Percentiles rank a stretch among this genome's conserved stretches.
Evolutionary conservation across 2,888 invertebrate species (phyloP).

Genomic region (Ptychoptera albimana): DNA sequence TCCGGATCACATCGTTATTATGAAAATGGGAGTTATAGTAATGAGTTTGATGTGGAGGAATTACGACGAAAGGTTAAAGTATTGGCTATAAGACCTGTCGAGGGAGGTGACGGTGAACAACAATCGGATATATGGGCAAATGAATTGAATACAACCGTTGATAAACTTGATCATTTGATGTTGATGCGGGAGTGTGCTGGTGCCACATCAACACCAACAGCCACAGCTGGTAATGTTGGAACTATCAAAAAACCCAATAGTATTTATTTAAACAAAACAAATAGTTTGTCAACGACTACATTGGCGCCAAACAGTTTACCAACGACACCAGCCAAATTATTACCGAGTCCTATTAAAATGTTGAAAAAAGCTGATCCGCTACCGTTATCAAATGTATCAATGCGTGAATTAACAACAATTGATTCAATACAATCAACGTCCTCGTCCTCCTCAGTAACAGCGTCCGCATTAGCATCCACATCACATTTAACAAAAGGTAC

Average conservation of each 20-base stretch:
- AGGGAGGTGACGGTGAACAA: slow-evolving; percentile 50
- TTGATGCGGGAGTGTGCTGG: slow-evolving; percentile 40
- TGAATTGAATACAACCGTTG: slow-evolving; percentile 60
- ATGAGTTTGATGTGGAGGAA: slow-evolving; percentile 39
- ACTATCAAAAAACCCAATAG: not conserved
- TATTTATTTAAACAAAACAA: slow-evolving; percentile 8
- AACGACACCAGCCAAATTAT: slow-evolving; percentile 23
- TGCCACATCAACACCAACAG: not conserved
- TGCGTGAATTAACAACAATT: slow-evolving; percentile 28
- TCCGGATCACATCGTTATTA: slow-evolving; percentile 7
- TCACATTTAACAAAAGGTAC: no score
- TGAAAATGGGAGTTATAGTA: slow-evolving; percentile 1
- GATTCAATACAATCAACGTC: slow-evolving; percentile 14
- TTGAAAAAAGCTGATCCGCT: slow-evolving; percentile 26
- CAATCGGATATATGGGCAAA: slow-evolving; percentile 50
- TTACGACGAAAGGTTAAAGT: slow-evolving; percentile 52
- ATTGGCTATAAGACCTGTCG: slow-evolving; percentile 55
- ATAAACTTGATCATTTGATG: slow-evolving; percentile 55
- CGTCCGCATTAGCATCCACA: no score
- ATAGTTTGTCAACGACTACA: slow-evolving; percentile 3
- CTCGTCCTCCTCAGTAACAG: no score
- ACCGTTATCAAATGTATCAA: slow-evolving; percentile 29
- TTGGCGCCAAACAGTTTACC: slow-evolving; percentile 20
- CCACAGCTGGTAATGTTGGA: not conserved
- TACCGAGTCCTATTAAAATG: slow-evolving; percentile 20